Evolutionary conservation across 2,113 vertebrate genomes (phyloP), one percentile per base, ranked within the genome.

Genomic region (Forbesichthys papilliferus): DNA sequence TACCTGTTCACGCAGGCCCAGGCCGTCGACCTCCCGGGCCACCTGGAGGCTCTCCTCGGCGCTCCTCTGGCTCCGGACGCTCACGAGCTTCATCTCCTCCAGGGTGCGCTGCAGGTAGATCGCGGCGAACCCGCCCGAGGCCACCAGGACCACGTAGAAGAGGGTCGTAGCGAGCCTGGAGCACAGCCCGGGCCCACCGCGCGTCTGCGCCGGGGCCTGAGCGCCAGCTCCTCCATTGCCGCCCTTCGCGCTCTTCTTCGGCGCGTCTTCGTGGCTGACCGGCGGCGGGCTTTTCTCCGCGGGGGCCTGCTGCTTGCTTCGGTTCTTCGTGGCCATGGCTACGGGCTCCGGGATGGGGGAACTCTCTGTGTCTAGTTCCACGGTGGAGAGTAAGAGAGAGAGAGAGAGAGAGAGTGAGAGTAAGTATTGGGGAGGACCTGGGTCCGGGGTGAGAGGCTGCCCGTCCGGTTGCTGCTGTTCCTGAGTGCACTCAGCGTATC

Each of bases 281-380:
- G 76, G 57, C 0, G 75, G 48, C 0, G 75, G 48, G 48, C 47
- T 78, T 54, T 90, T 93, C 33, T 92, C 92, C 51, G 61, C 33
- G 0, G 81, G 63, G 67, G 51, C 10, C 18, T 27, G 79, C 83
- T 1, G 86, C 87, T 92, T 93, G 1, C 82, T 78, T 66, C 87
- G 79, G 75, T 90, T 91, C 70, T 89, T 93, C 1, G 81, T 77
- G 1, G 92, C 73, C 93, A 93, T 94, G 11, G 3, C 83, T 48
- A 27, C 14, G 4, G 51, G 10, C 9, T 52, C 13, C 14, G 12
- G 1, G 11, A n/a, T 13, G 11, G 18, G 61, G 11, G 2, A 1
- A 12, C 7, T 59, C 10, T 12, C 42, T 47, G 14, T 56, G 49
- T 34, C 6, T 11, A 57, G 33, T 69, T 52, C 61, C 78, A 9